phyloP scores from a whole-genome alignment of 2,113 vertebrate species.

The Oenanthe oenanthe region DNA sequence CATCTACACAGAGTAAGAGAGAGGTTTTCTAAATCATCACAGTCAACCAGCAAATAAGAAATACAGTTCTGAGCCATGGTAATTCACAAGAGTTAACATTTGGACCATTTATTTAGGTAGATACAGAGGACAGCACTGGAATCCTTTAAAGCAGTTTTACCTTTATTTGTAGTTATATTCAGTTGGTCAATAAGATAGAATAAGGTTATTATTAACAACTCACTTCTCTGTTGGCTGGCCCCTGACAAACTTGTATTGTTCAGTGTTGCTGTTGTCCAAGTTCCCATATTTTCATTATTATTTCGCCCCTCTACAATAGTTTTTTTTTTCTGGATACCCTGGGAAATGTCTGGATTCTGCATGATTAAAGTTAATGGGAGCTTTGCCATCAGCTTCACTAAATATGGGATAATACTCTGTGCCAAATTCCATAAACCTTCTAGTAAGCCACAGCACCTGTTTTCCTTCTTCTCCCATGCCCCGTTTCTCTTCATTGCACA shows the following conservation, averaged over 20 bases:
- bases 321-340: slow-evolving; percentile 10
- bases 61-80: not conserved
- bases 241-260: not conserved
- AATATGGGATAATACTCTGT: not conserved
- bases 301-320: not conserved
- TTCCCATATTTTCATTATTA: slow-evolving; percentile 10
- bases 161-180: not conserved
- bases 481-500: slow-evolving; percentile 10
- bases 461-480: slow-evolving; percentile 25
- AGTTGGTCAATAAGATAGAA: not conserved
- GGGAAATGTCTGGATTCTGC: slow-evolving; percentile 27
- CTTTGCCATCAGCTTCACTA: slow-evolving; percentile 37
- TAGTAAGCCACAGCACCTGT: slow-evolving; percentile 40
- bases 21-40: not conserved
- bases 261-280: not conserved
- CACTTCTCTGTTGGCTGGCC: not conserved
- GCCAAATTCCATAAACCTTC: slow-evolving; percentile 59
- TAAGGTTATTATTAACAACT: not conserved
- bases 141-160: not conserved
- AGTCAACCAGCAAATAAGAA: not conserved
- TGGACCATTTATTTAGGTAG: not conserved
- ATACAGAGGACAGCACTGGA: not conserved
- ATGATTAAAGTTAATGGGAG: slow-evolving; percentile 58
- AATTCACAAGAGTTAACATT: not conserved
- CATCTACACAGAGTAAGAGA: not conserved